phyloP scores from a whole-genome alignment of 2,797 vertebrate genomes.

The Percopsis omiscomaycus region DNA sequence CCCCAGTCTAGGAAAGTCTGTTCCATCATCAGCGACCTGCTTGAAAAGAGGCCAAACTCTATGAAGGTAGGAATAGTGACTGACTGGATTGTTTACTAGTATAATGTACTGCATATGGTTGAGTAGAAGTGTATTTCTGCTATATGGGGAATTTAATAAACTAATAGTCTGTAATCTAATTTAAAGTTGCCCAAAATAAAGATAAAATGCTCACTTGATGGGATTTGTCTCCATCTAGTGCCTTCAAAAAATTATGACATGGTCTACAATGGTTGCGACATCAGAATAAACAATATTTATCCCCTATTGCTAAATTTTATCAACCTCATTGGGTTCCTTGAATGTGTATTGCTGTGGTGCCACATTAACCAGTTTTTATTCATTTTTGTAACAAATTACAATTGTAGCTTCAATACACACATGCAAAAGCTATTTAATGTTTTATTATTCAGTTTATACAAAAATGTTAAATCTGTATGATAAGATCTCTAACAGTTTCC shows the following conservation, averaged over 20 bases:
- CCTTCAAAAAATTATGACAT: neutral
- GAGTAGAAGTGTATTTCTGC: neutral
- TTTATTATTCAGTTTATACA: too few relatives aligned
- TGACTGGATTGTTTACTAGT: neutral
- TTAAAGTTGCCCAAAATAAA: too few relatives aligned
- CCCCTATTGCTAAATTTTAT: too few relatives aligned
- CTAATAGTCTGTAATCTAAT: too few relatives aligned
- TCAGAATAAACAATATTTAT: neutral
- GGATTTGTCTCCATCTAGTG: conserved; percentile 50
- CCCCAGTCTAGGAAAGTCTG: conserved; percentile 83
- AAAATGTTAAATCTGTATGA: too few relatives aligned
- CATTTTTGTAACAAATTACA: too few relatives aligned
- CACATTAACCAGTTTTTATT: neutral
- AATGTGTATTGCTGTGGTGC: neutral
- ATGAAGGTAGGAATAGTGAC: conserved; percentile 85
- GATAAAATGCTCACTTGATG: too few relatives aligned
- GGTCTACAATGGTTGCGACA: neutral
- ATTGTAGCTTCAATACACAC: too few relatives aligned
- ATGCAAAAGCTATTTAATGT: too few relatives aligned
- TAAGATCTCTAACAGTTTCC: too few relatives aligned
- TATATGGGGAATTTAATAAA: too few relatives aligned
- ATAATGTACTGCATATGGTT: neutral
- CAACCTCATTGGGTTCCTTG: too few relatives aligned
- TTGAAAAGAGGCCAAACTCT: conserved; percentile 82
- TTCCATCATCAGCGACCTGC: conserved; percentile 77